Evolutionary conservation across 30 jellyfish, hydroid and myxozoan species (phyloP).

Genomic region (Chrysaora quinquecirrha): DNA sequence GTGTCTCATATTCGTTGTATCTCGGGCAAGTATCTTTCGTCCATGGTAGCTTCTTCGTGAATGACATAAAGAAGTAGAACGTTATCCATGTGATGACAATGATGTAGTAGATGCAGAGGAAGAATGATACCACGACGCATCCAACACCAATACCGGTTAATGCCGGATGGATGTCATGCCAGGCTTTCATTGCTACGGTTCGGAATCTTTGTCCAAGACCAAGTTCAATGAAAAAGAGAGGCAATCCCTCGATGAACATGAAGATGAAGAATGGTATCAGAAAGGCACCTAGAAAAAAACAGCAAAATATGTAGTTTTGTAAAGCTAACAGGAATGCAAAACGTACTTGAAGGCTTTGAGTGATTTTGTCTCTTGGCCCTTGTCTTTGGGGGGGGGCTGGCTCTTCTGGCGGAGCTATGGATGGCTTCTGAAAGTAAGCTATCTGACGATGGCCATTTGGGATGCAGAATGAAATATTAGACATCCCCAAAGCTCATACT

Average conservation of each 20-base stretch:
- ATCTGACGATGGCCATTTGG: neutral
- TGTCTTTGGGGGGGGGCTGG: neutral
- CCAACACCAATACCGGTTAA: constrained; percentile 81
- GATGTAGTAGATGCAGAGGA: constrained; percentile 73
- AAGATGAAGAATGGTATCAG: constrained; percentile 78
- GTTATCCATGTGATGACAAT: constrained; percentile 80
- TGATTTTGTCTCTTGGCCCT: too few relatives aligned
- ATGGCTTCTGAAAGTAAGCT: neutral
- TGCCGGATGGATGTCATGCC: constrained; percentile 83
- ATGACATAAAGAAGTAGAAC: constrained; percentile 73
- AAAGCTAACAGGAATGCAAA: neutral
- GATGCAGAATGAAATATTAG: neutral
- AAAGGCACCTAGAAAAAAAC: constrained; percentile 55
- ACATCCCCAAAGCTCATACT: too few relatives aligned
- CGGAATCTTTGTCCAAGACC: constrained; percentile 82
- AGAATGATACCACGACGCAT: constrained; percentile 73
- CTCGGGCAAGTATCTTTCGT: constrained; percentile 58
- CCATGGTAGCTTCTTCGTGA: constrained; percentile 81
- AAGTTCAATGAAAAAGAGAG: constrained; percentile 76
- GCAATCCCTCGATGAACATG: constrained; percentile 81
- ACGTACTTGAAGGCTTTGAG: too few relatives aligned
- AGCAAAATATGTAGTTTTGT: neutral
- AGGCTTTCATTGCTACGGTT: constrained; percentile 64
- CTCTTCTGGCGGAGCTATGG: neutral
- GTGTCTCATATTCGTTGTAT: constrained; percentile 50